Evolutionary conservation across 2,888 invertebrate genomes (phyloP).

Genomic region (Nematopogon swammerdamellus): DNA sequence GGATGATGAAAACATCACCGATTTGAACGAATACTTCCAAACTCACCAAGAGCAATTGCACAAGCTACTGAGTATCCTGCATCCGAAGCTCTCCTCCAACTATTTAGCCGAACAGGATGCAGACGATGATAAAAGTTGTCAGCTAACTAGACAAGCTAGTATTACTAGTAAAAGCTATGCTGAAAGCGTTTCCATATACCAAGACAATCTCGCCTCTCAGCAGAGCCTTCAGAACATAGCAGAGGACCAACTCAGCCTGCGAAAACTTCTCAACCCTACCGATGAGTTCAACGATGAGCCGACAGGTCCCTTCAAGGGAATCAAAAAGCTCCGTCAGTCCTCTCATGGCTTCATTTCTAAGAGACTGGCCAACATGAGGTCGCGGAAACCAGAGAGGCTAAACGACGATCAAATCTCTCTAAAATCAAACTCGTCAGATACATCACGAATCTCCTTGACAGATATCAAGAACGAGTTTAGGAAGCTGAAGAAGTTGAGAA

Average conservation of each 20-base stretch:
- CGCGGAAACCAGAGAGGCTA: slow-evolving; percentile 47
- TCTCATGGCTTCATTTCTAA: slow-evolving; percentile 60
- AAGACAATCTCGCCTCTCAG: slow-evolving; percentile 32
- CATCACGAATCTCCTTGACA: slow-evolving; percentile 38
- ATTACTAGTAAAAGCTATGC: slow-evolving; percentile 31
- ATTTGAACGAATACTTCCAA: slow-evolving; percentile 38
- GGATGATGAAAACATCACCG: slow-evolving; percentile 38
- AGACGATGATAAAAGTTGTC: slow-evolving; percentile 34
- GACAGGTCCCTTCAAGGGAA: slow-evolving; percentile 45
- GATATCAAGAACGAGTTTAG: slow-evolving; percentile 42
- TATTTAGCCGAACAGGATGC: slow-evolving; percentile 38
- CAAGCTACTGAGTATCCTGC: slow-evolving; percentile 33
- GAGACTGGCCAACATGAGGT: slow-evolving; percentile 58
- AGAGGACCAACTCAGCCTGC: slow-evolving; percentile 41
- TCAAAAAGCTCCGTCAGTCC: slow-evolving; percentile 61
- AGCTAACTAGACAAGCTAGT: slow-evolving; percentile 25
- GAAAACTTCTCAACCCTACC: slow-evolving; percentile 51
- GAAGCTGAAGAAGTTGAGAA: slow-evolving; percentile 39
- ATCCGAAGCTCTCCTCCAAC: slow-evolving; percentile 30
- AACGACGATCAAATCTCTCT: slow-evolving; percentile 51
- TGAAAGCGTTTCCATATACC: slow-evolving; percentile 34
- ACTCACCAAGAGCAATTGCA: slow-evolving; percentile 39
- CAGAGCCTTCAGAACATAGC: slow-evolving; percentile 36
- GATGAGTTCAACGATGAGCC: slow-evolving; percentile 45
- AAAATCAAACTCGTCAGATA: slow-evolving; percentile 48